Percentiles rank a stretch among this genome's conserved stretches.
Evolutionary conservation across 2,113 vertebrate genomes (phyloP).

Genomic region (Melanocharis versteri): DNA sequence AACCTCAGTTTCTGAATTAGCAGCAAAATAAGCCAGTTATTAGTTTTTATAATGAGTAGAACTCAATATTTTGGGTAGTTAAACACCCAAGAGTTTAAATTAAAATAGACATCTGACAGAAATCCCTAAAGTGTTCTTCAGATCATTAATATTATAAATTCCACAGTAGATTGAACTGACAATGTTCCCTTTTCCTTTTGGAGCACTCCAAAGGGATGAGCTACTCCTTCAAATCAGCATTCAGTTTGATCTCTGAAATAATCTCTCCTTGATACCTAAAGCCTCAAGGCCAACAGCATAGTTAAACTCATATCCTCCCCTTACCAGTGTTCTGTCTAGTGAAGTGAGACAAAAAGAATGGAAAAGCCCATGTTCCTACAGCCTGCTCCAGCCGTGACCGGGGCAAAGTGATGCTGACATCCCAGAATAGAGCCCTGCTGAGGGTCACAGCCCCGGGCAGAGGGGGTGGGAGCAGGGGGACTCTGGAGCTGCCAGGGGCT

Average conservation of each 20-base stretch:
- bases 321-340: background rate
- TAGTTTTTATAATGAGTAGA: slow-evolving; percentile 81
- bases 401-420: background rate
- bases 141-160: slow-evolving; percentile 77
- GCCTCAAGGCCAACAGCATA: slow-evolving; percentile 53
- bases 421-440: background rate
- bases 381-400: background rate
- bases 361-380: background rate
- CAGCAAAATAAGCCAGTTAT: slow-evolving; percentile 77
- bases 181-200: slow-evolving; percentile 62
- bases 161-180: slow-evolving; percentile 74
- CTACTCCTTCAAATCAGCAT: slow-evolving; percentile 69
- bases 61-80: slow-evolving; percentile 81
- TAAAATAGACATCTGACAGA: slow-evolving; percentile 80
- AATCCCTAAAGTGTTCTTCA: slow-evolving; percentile 77
- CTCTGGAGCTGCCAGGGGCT: background rate
- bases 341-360: background rate
- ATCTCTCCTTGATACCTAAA: slow-evolving; percentile 63
- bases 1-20: slow-evolving; percentile 79
- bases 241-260: slow-evolving; percentile 69
- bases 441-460: accelerated
- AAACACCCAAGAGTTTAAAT: slow-evolving; percentile 80
- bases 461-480: background rate
- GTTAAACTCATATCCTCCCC: slow-evolving; percentile 22
- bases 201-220: slow-evolving; percentile 66